phyloP scores from a whole-genome alignment of 2,113 vertebrate genomes.

The Rhinoderma darwinii region DNA sequence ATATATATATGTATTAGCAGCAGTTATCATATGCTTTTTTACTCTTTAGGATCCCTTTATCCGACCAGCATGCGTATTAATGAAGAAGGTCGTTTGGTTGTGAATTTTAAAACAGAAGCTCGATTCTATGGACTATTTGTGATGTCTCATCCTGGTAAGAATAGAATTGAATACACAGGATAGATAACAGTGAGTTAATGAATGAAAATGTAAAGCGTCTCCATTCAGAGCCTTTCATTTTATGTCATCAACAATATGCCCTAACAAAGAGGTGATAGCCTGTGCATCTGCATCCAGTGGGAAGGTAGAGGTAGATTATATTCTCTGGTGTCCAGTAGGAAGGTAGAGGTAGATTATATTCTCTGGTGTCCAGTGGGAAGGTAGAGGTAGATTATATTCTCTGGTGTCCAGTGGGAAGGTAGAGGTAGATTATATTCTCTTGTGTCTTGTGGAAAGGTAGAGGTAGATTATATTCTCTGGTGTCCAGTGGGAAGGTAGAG shows the following conservation, averaged over 20 bases:
- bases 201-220: background rate
- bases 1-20: background rate
- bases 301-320: background rate
- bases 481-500: background rate
- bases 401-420: background rate
- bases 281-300: background rate
- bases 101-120: slow-evolving; percentile 91
- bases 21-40: background rate
- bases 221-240: too few relatives aligned
- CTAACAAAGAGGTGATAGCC: background rate
- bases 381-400: background rate
- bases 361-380: background rate
- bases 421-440: background rate
- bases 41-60: slow-evolving; percentile 82
- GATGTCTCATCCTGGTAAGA: slow-evolving; percentile 83
- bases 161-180: background rate
- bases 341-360: background rate
- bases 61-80: slow-evolving; percentile 93
- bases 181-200: background rate
- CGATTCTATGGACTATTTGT: slow-evolving; percentile 92
- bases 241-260: background rate
- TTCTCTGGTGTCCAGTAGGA: background rate
- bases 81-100: slow-evolving; percentile 87
- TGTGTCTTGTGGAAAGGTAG: too few relatives aligned
- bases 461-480: too few relatives aligned